Evolutionary conservation across 2,888 invertebrate species (phyloP).

Genomic region (Zhuqinia jingwanae): DNA sequence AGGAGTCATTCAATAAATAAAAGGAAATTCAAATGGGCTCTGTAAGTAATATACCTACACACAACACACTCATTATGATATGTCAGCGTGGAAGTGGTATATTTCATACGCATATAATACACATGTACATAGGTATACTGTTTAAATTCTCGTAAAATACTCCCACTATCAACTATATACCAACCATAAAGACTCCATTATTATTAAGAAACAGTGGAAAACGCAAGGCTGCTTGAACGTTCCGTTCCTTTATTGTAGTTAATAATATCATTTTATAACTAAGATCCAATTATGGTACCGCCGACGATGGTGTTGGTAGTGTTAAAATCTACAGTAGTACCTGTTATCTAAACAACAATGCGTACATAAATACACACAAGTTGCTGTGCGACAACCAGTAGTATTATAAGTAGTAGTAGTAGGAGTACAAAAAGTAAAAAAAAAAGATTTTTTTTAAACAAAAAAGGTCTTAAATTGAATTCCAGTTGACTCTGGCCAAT

Average conservation of each 20-base stretch:
- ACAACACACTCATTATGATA: too few species aligned
- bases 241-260: slow-evolving; percentile 19
- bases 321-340: slow-evolving; percentile 38
- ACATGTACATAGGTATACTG: too few species aligned
- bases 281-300: slow-evolving; percentile 46
- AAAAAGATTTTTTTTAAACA: too few species aligned
- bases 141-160: too few species aligned
- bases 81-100: slow-evolving; percentile 11
- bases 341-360: not conserved
- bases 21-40: slow-evolving; percentile 26
- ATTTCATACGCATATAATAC: too few species aligned
- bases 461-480: slow-evolving; percentile 2
- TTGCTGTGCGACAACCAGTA: not conserved
- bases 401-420: not conserved
- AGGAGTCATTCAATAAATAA: slow-evolving; percentile 39
- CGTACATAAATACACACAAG: not conserved
- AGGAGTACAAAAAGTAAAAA: too few species aligned
- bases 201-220: not conserved
- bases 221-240: too few species aligned
- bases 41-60: not conserved
- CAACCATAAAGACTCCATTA: not conserved
- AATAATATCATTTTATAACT: slow-evolving; percentile 55
- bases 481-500: not conserved
- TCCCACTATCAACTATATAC: too few species aligned
- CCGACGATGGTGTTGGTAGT: slow-evolving; percentile 11